Base-by-base conservation (phyloP, 2,797 vertebrate species). In the Myotis planiceps region DNA sequence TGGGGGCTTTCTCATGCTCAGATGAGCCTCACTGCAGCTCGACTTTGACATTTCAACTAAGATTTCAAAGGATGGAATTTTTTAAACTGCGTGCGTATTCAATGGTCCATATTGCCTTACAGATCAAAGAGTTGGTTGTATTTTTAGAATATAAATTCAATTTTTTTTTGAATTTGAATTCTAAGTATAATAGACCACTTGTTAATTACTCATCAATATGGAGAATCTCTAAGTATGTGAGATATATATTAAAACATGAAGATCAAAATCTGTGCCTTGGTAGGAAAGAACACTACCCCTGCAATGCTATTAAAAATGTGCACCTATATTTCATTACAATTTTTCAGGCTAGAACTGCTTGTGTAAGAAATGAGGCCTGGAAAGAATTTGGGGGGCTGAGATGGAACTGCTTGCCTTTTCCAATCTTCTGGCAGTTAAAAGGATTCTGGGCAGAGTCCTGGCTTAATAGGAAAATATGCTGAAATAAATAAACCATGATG, bases 1-100 rank as follows among this genome's bases (percentile, higher is more conserved):
- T 97, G 97, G 96, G 94, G 96, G 78, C 51, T 96, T 96, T 98
- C 19, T 6, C 60, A 68, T 96, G 92, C 93, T 97, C 96, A 98
- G 96, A 97, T 58, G 34, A 37, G 86, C 84, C 75, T 89, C 92
- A 60, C 1, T 94, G 94, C 96, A 97, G 83, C 79, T 97, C 13
- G 9, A 66, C 90, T 93, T 95, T 92, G 92, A 95, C 71, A 93
- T 96, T 95, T 97, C 53, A 78, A 90, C 82, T 69, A 96, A 92
- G 85, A 97, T 97, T 97, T 71, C 91, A 91, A 93, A 19, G 79
- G 39, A 88, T 32, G 76, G 49, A 53, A 96, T 93, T 76, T 97
- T 58, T 2, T 55, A 95, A 96, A 75, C 34, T 72, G 88, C 90
- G 6, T 79, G 92, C 5, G 0, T 88, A 89, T 88, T 97, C 90